Base-by-base conservation (phyloP, 1,140 invertebrate species). In the Drosophila nannoptera region DNA sequence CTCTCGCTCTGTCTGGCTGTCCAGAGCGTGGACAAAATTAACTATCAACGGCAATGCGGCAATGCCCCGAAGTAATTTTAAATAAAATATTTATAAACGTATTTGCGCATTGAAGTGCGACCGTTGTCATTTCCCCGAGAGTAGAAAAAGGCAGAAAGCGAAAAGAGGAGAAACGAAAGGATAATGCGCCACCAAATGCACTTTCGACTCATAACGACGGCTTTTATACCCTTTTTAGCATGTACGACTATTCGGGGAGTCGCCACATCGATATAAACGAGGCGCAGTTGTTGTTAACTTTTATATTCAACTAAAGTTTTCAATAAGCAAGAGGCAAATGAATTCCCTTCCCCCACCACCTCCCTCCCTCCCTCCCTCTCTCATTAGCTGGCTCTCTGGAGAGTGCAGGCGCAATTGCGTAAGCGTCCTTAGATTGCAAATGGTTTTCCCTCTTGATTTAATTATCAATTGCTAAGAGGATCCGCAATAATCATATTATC, bases 31-130 rank as follows among this genome's bases (percentile, higher is more conserved):
- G 78, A 82, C 78, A 65, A 82, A 83, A 84, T 86, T 83, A 86
- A 84, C 80, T 78, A 74, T 77, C 81, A 76, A 77, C 76, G 74
- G 81, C 58, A 70, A 65, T 60, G 69, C 72, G 77, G 73, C 73
- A 84, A 73, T 76, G 66, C 77, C 69, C 64, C 48, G 64, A 72
- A 71, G 81, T 86, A 86, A 86, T 84, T 84, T 84, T 72, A 86
- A 81, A 84, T 84, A 75, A 86, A 84, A 77, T 81, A 84, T 84
- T 84, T 86, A 84, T 74, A 80, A 86, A 77, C 66, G 68, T 72
- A 77, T 81, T 84, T 84, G 77, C 63, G 81, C 81, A 86, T 49
- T 69, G 49, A 75, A 74, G 81, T 81, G 80, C 61, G 81, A 77
- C 66, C 56, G 81, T 55, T 80, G 69, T 76, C 76, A 83, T 73